Base-by-base conservation (phyloP, 2,113 vertebrate genomes). In the Nibea coibor region DNA sequence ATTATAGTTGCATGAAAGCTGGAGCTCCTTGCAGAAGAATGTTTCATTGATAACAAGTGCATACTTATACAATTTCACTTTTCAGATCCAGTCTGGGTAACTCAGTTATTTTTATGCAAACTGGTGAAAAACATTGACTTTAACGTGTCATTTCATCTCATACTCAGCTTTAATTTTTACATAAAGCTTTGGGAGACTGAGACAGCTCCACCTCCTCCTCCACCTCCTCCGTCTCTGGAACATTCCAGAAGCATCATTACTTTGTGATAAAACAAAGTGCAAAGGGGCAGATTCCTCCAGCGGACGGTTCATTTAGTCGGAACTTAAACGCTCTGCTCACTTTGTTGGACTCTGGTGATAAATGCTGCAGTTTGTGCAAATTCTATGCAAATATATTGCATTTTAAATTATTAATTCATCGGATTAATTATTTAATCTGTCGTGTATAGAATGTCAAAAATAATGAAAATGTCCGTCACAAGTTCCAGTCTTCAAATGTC, bases 171-270 rank as follows among this genome's bases (percentile, higher is more conserved):
- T 61, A 5, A 10, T 61, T 12, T 63, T 66, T 20, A 67, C 10
- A 35, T 48, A 45, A 73, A 66, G 24, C 14, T 48, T 78, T 64
- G 16, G n/a, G 12, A 62, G 22, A 24, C 28, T 50, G 45, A 61
- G 19, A 68, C 26, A 47, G 59, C 39, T 50, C 19, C 22, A 3
- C 4, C 26, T 81, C 20, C n/a, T n/a, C n/a, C 9, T 72, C 54
- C 26, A 26, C 28, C 14, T 56, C 22, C 5, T 39, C 35, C 6
- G 6, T 73, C 24, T 31, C 22, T 65, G 7, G 67, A 89, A 42
- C n/a, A 24, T 59, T 81, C 66, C 47, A 47, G 45, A 82, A 68
- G 22, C 6, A 4, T 62, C 12, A 58, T 78, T 35, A 58, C 1
- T 26, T 70, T 0, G 22, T 16, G 10, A 15, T 10, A 62, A 66